Base-by-base conservation (phyloP, 2,888 invertebrate genomes). In the Ophraella communa region DNA sequence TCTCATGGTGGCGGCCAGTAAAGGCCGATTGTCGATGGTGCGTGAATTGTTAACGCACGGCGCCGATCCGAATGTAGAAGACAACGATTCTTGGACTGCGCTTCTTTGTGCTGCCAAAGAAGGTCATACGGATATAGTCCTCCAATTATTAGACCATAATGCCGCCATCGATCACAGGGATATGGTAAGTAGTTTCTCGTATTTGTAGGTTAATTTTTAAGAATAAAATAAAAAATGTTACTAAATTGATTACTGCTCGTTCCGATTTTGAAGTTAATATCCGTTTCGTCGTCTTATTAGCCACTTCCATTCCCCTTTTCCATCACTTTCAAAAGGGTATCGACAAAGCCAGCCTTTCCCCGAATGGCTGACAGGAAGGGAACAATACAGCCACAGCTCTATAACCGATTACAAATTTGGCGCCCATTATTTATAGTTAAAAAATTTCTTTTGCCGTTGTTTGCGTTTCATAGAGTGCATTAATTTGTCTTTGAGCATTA, bases 31-130 rank as follows among this genome's bases (percentile, higher is more conserved):
- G 60, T 88, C 89, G 47, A 93, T 97, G 81, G 94, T 93, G 54
- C 88, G 92, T 57, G 89, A 94, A 77, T 87, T 99, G 67, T 85
- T 98, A 71, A 89, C 91, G 60, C 92, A 94, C 79, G 95, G 96
- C 65, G 96, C 97, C 30, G 98, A 98, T 84, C 90, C 95, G 17
- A 92, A 94, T 81, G 91, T 92, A 11, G 92, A 94, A 76, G 98
- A 98, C 83, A 87, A 89, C 76, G 98, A 98, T 80, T 93, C 94
- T 74, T 97, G 98, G 95, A 92, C 94, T 45, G 89, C 97, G 5
- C 83, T 99, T 66, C 85, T 96, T 70, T 94, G 93, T 82, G 96
- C 98, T 17, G 89, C 96, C 4, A 94, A 95, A 76, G 93, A 92
- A 75, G 98, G 98, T 0, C 89, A 94, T 81, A 84, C 89, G 24